Evolutionary conservation across 2,797 vertebrate species (phyloP), one percentile per base, ranked within the genome.

Genomic region (Accipiter minullus): DNA sequence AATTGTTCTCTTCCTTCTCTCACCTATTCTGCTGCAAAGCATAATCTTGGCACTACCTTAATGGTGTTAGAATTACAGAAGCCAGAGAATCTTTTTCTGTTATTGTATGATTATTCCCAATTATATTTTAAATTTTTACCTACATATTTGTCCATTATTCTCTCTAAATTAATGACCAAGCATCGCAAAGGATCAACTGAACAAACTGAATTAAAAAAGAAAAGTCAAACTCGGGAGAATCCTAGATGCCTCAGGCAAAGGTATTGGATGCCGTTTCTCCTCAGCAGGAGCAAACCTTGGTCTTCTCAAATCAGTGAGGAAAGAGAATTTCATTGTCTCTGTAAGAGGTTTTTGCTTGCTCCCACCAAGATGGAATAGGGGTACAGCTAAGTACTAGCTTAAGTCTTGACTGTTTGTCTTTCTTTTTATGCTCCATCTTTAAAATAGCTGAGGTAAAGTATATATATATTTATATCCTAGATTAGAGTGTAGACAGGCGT

Each of bases 391-490:
- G 29, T 58, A 59, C 44, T 56, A 60, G 17, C 48, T 75, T 92
- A 85, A 81, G 93, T 88, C 83, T 60, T 69, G 59, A 79, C 50
- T 87, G 31, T 86, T 94, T 93, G 82, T 86, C 58, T 95, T 86
- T 88, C 75, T 85, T 90, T 93, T 90, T 92, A 40, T 80, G 72
- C 48, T 77, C 63, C 31, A 40, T 68, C 79, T 92, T 92, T 93
- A 93, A 92, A 97, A 95, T 93, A 97, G 83, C 86, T 97, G 95
- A 80, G 81, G 94, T 89, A n/a, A 82, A 93, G 66, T 89, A 63
- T 83, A 84, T 91, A 76, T 85, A 66, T 16, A 42, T 45, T 22
- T 48, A 48, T 80, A 93, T 69, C 89, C 44, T 67, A 93, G 95
- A 90, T 93, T 93, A 90, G 86, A 94, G 84, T 32, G 67, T 87